Conservation (phyloP, 2,797 vertebrate species). For the Neostethus bicornis region DNA sequence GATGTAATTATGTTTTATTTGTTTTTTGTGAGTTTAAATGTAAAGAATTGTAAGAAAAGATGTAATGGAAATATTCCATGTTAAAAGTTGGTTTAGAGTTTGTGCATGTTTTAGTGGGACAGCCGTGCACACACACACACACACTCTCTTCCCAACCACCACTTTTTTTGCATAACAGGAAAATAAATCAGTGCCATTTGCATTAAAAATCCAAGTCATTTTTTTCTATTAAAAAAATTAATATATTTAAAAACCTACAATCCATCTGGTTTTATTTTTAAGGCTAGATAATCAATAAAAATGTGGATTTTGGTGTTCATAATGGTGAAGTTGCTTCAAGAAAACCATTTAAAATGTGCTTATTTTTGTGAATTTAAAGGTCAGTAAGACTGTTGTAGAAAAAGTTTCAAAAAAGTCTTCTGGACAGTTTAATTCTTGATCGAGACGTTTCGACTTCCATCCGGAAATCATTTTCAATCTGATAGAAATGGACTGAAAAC, state of each 20-base stretch:
- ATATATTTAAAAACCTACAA: constrained; percentile 4
- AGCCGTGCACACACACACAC: constrained; percentile 23
- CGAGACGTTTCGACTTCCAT: too few relatives aligned
- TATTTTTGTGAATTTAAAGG: constrained; percentile 14
- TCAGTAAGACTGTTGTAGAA: constrained; percentile 52
- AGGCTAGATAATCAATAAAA: neutral
- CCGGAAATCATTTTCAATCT: too few relatives aligned
- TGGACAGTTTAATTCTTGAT: too few relatives aligned
- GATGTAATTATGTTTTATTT: constrained; percentile 3
- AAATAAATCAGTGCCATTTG: constrained; percentile 53
- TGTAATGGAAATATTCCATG: constrained; percentile 38
- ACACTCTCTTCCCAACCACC: constrained; percentile 3
- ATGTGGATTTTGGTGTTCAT: neutral
- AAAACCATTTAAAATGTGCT: constrained; percentile 24
- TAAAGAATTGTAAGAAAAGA: constrained; percentile 6
- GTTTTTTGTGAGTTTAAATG: constrained; percentile 13
- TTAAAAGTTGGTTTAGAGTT: constrained; percentile 62
- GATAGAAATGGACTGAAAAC: too few relatives aligned
- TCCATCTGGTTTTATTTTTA: neutral
- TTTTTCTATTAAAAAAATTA: constrained; percentile 26
- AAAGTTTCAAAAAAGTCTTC: too few relatives aligned
- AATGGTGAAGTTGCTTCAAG: neutral
- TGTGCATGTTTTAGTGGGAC: constrained; percentile 53
- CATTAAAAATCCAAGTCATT: constrained; percentile 40
- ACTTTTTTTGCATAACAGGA: constrained; percentile 61